Percentiles rank a stretch among this genome's conserved stretches.
phyloP scores from a whole-genome alignment of 2,113 vertebrate genomes.

The Cyprinodon variegatus region DNA sequence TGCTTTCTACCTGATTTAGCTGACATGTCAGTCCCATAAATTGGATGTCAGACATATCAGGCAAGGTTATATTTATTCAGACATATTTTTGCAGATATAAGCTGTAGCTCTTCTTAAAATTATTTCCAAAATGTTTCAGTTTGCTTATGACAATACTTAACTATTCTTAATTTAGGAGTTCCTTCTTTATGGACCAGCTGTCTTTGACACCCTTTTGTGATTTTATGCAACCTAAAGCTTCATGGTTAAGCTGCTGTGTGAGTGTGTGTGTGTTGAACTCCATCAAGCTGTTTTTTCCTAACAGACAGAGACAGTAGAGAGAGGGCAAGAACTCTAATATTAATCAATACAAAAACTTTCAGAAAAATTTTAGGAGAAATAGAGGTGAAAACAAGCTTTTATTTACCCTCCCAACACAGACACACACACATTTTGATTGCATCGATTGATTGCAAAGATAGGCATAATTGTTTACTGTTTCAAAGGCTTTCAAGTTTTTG shows the following conservation, averaged over 20 bases:
- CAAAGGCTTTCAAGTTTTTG: too few relatives aligned
- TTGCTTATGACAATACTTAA: too few relatives aligned
- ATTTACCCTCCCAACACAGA: neutral
- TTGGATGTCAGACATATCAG: too few relatives aligned
- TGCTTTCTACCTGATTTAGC: too few relatives aligned
- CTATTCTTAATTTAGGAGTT: too few relatives aligned
- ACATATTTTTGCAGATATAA: too few relatives aligned
- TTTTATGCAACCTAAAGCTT: neutral
- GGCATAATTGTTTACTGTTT: neutral
- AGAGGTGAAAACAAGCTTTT: neutral
- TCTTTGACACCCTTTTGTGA: neutral
- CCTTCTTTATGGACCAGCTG: neutral
- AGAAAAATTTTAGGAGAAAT: neutral
- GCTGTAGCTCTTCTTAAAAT: too few relatives aligned
- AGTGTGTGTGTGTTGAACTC: conserved; percentile 13
- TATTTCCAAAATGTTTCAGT: too few relatives aligned
- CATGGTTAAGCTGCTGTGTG: neutral
- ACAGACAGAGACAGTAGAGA: conserved; percentile 13
- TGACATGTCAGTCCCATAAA: too few relatives aligned
- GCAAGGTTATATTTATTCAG: too few relatives aligned
- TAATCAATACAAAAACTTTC: conserved; percentile 35
- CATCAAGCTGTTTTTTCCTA: conserved; percentile 28
- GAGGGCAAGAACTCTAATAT: neutral
- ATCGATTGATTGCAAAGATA: neutral
- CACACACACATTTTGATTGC: neutral